Base-by-base conservation (phyloP, 2,113 vertebrate genomes). In the Gopherus evgoodei region DNA sequence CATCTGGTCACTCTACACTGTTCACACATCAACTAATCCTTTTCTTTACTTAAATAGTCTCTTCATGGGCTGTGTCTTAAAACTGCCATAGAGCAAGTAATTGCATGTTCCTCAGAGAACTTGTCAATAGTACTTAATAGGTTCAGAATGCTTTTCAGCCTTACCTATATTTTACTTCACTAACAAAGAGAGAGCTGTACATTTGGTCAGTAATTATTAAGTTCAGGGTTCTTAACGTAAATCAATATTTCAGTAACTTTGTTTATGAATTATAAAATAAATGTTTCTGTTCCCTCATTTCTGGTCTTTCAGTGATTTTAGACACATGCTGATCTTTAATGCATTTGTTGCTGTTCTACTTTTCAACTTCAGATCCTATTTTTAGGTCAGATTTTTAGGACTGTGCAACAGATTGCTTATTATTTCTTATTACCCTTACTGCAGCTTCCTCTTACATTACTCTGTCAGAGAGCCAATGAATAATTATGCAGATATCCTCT, bases 401-500 rank as follows among this genome's bases (percentile, higher is more conserved):
- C 57, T 81, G 12, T 47, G 47, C 31, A 91, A 72, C 8, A 49
- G 72, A 8, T 44, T 84, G 47, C 35, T 85, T 69, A 25, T 62
- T 80, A 53, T 24, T 10, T 83, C 38, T 72, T 88, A 21, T 76
- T 81, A 24, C 44, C 56, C 35, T 38, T 49, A 52, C 80, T 81
- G 16, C 17, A 4, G 1, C 21, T 92, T 90, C 94, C 8, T 27
- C 89, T 94, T 85, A 14, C 54, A 13, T 86, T 91, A 54, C 57
- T 93, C 65, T 80, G 59, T 52, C 52, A 88, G 80, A 44, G 83
- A 92, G 25, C 80, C 42, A 5, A 42, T 75, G 79, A 90, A 56
- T 87, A 50, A 92, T 83, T 93, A 92, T 27, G 88, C 59, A 87
- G 81, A n/a, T 94, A 49, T 57, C 13, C 2, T 95, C 35, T 79